A percentile compares a stretch with the other conserved stretches of the same genome.
Conservation (phyloP, 2,113 vertebrate genomes). For the Anser cygnoides region DNA sequence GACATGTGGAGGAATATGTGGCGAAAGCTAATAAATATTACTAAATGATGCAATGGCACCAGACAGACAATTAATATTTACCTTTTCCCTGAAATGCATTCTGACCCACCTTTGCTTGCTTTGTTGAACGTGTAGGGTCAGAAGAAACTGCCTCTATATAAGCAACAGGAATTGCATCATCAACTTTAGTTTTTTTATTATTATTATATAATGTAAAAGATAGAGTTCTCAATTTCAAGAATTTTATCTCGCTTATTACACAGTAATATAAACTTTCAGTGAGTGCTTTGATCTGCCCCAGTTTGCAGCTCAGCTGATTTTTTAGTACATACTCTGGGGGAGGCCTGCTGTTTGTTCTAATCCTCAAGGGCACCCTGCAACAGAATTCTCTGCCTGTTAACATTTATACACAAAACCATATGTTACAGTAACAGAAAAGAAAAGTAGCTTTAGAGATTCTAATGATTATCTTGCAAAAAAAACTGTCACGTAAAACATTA, state of each 20-base stretch:
- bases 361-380: not conserved
- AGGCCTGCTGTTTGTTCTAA: not conserved
- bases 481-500: not conserved
- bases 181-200: not conserved
- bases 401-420: not conserved
- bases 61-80: not conserved
- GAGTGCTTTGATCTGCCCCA: slow-evolving; percentile 5
- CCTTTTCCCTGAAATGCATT: not conserved
- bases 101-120: not conserved
- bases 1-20: not conserved
- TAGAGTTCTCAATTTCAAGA: not conserved
- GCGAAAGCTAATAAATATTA: not conserved
- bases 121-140: not conserved
- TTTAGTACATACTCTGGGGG: not conserved
- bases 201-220: not conserved
- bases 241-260: slow-evolving; percentile 15
- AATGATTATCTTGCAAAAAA: not conserved
- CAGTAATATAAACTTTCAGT: not conserved
- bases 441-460: not conserved
- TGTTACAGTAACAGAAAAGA: not conserved
- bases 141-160: not conserved
- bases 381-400: not conserved
- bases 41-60: not conserved
- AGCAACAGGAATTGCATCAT: not conserved
- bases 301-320: not conserved